Evolutionary conservation across 1,140 invertebrate genomes (phyloP).

Genomic region (Cecropterus lyciades): DNA sequence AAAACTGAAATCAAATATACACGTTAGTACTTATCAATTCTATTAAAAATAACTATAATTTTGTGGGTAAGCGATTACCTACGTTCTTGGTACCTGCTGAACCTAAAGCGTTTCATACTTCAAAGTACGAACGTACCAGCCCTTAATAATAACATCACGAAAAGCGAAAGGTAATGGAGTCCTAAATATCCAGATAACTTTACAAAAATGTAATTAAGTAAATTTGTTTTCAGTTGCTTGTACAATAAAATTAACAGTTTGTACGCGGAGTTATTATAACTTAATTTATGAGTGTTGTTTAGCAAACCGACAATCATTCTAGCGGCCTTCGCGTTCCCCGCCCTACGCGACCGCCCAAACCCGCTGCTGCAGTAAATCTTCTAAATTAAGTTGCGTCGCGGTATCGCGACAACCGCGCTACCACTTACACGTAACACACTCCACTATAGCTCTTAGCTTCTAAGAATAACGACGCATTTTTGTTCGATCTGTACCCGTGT

Average conservation of each 20-base stretch:
- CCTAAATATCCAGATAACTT: neutral
- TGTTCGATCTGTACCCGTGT: slow-evolving; percentile 1
- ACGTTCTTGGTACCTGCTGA: no score
- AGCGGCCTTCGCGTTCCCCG: neutral
- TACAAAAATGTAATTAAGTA: neutral
- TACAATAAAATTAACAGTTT: slow-evolving; percentile 1
- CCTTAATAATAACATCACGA: no score
- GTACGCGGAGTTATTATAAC: slow-evolving; percentile 4
- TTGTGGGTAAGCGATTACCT: no score
- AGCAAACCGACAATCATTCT: slow-evolving; percentile 18
- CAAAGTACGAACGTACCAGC: no score
- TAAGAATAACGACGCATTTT: slow-evolving; percentile 10
- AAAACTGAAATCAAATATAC: no score
- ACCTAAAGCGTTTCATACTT: no score
- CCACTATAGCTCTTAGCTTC: slow-evolving; percentile 21
- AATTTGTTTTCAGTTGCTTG: neutral
- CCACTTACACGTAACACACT: slow-evolving; percentile 12
- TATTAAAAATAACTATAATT: no score
- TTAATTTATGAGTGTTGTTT: slow-evolving; percentile 32
- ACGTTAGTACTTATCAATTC: no score
- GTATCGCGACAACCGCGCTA: slow-evolving; percentile 43
- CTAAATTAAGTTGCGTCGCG: slow-evolving; percentile 50
- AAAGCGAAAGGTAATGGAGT: no score
- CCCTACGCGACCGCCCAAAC: neutral
- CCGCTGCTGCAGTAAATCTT: slow-evolving; percentile 48